These are phyloP conservation scores for Plebejus anna DNA, from an alignment of 2,888 invertebrate genomes.

Conservation along the genomic window DNA sequence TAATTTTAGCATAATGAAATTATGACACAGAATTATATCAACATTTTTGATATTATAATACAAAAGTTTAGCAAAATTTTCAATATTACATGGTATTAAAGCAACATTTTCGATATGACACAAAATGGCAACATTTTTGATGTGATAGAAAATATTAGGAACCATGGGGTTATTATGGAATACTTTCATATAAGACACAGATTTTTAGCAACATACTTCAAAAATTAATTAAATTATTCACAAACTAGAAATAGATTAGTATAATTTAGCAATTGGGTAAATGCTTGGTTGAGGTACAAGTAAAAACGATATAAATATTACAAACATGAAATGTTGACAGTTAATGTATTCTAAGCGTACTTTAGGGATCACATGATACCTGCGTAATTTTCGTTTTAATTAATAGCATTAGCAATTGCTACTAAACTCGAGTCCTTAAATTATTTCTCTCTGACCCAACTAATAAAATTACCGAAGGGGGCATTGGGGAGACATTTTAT, in stretches of 20 bases:
- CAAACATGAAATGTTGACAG: background rate
- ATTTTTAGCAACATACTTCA: background rate
- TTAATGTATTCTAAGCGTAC: background rate
- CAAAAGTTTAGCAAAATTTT: background rate
- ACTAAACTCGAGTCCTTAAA: background rate
- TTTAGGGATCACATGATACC: background rate
- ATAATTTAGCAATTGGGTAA: background rate
- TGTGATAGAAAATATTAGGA: background rate
- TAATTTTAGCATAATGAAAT: background rate
- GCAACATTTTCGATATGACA: background rate
- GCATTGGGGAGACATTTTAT: background rate
- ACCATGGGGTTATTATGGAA: background rate
- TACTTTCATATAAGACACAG: background rate
- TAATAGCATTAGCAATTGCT: background rate
- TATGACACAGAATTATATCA: background rate
- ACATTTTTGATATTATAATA: background rate
- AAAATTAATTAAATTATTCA: background rate
- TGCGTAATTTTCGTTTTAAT: background rate
- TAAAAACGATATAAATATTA: background rate
- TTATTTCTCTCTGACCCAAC: background rate
- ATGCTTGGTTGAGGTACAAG: slow-evolving; percentile 19
- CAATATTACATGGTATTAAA: background rate
- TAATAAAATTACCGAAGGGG: background rate
- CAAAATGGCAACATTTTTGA: background rate
- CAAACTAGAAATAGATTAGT: background rate